Percentiles rank a stretch among this genome's conserved stretches.
These are phyloP conservation scores for Eupeodes luniger DNA, from an alignment of 2,888 invertebrate species.

Conservation along the genomic window DNA sequence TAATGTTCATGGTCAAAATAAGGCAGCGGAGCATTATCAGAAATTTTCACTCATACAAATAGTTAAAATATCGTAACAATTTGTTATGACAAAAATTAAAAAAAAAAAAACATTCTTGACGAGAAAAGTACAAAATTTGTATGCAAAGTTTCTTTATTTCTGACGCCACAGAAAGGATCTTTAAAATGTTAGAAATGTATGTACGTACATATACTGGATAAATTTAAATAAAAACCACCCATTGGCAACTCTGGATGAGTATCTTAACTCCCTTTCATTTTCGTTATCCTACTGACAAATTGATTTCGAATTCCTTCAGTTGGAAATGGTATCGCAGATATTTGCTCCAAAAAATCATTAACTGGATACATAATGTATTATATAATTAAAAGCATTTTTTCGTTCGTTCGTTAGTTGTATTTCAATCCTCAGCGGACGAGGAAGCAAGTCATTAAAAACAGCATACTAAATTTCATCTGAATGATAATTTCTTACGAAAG, in stretches of 20 bases:
- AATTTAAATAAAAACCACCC: neutral
- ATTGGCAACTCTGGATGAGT: neutral
- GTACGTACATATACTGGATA: too few species aligned
- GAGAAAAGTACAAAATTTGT: too few species aligned
- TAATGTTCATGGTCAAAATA: too few species aligned
- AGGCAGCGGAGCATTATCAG: too few species aligned
- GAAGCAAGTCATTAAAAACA: slow-evolving; percentile 53
- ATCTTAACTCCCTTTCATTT: neutral
- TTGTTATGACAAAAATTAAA: too few species aligned
- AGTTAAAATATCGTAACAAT: too few species aligned
- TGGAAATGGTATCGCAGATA: neutral
- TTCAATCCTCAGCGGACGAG: slow-evolving; percentile 42
- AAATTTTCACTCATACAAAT: too few species aligned
- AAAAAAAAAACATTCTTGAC: too few species aligned
- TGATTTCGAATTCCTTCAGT: slow-evolving; percentile 30
- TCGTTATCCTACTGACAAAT: slow-evolving; percentile 2
- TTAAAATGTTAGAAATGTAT: too few species aligned
- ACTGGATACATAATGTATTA: slow-evolving; percentile 62
- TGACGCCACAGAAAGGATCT: too few species aligned
- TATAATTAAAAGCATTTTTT: slow-evolving; percentile 52
- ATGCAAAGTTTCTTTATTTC: too few species aligned
- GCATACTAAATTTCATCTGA: slow-evolving; percentile 68
- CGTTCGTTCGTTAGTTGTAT: neutral
- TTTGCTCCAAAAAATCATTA: slow-evolving; percentile 60
- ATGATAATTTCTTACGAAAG: slow-evolving; percentile 26